Percentiles rank a stretch among this genome's conserved stretches.
Evolutionary conservation across 1,140 invertebrate genomes (phyloP).

Genomic region (Drosophila jambulina): DNA sequence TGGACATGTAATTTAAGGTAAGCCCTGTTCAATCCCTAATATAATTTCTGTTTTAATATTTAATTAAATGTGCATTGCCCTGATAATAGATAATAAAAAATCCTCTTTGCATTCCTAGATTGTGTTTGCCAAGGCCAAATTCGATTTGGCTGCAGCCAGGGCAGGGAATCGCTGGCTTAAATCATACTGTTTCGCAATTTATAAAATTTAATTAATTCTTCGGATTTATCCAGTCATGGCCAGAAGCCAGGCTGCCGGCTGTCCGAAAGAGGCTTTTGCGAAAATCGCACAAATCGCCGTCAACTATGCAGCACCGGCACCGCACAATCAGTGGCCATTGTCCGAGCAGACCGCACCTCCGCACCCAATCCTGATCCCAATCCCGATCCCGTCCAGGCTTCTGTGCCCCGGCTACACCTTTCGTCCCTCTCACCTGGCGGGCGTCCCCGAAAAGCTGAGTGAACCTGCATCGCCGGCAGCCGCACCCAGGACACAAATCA

Average conservation of each 20-base stretch:
- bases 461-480: slow-evolving; percentile 49
- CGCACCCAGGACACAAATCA: slow-evolving; percentile 60
- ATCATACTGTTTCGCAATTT: slow-evolving; percentile 23
- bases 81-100: background rate
- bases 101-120: background rate
- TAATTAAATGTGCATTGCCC: slow-evolving; percentile 5
- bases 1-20: background rate
- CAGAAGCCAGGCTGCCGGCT: slow-evolving; percentile 11
- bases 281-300: slow-evolving; percentile 24
- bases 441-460: slow-evolving; percentile 26
- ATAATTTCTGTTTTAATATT: background rate
- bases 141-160: background rate
- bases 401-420: background rate
- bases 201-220: slow-evolving; percentile 41
- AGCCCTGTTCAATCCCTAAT: background rate
- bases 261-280: background rate
- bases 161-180: slow-evolving; percentile 5
- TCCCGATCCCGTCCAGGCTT: background rate
- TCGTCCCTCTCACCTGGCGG: slow-evolving; percentile 35
- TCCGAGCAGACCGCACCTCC: slow-evolving; percentile 30
- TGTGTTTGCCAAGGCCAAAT: slow-evolving; percentile 6
- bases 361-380: background rate
- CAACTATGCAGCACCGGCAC: slow-evolving; percentile 36
- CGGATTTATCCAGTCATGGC: slow-evolving; percentile 25
- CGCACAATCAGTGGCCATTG: slow-evolving; percentile 54